A percentile compares a stretch with the other conserved stretches of the same genome.
Evolutionary conservation across 2,888 invertebrate species (phyloP).

Genomic region (Cryptops parisi): DNA sequence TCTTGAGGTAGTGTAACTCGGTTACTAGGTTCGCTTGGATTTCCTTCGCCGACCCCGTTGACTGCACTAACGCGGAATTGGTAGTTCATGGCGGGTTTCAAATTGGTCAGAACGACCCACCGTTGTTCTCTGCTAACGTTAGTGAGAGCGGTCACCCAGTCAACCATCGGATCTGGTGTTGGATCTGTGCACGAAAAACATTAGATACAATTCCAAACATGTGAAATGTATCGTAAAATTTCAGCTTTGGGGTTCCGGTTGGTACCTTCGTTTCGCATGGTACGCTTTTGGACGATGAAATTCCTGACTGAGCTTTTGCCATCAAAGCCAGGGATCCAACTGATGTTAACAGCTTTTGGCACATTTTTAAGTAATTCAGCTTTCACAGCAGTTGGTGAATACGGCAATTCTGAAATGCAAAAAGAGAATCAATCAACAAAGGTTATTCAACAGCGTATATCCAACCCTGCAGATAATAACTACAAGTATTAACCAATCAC

Average conservation of each 20-base stretch:
- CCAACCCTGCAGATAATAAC: too few relatives aligned
- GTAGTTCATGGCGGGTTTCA: conserved; percentile 89
- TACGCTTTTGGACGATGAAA: conserved; percentile 79
- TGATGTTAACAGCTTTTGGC: conserved; percentile 65
- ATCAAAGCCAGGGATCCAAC: conserved; percentile 92
- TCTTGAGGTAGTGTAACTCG: conserved; percentile 87
- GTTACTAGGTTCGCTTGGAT: conserved; percentile 76
- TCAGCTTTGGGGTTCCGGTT: too few relatives aligned
- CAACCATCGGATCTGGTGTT: conserved; percentile 65
- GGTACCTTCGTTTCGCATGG: conserved; percentile 73
- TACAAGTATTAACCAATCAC: too few relatives aligned
- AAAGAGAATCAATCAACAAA: conserved; percentile 7
- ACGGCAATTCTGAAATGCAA: conserved; percentile 61
- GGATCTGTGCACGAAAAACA: too few relatives aligned
- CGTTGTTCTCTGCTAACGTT: conserved; percentile 68
- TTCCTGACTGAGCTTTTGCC: conserved; percentile 90
- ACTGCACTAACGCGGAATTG: conserved; percentile 95
- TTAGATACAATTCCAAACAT: too few relatives aligned
- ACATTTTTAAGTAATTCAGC: conserved; percentile 45
- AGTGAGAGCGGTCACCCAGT: conserved; percentile 75
- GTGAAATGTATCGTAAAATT: too few relatives aligned
- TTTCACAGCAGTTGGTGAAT: conserved; percentile 73
- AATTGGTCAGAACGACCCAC: conserved; percentile 62
- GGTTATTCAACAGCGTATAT: too few relatives aligned
- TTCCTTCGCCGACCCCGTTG: conserved; percentile 90